Conservation (phyloP, 92 coral and sea anemone genomes). For the Virgularia gustaviana region DNA sequence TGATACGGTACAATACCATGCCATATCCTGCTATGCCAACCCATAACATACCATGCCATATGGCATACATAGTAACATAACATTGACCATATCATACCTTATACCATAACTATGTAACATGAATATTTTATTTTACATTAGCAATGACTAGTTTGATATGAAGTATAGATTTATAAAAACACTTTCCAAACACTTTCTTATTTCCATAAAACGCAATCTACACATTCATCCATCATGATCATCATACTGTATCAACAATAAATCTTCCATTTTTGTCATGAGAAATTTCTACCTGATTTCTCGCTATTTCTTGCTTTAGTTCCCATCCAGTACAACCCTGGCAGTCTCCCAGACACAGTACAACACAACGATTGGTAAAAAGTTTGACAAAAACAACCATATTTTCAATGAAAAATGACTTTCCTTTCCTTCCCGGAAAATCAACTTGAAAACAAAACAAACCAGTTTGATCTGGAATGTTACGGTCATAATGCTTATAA, state of each 20-base stretch:
- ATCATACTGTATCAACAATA: background rate
- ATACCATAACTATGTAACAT: too few relatives aligned
- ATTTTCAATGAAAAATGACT: background rate
- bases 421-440: background rate
- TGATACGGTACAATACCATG: too few relatives aligned
- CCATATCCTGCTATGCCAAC: too few relatives aligned
- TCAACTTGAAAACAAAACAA: too few relatives aligned
- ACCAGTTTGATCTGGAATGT: too few relatives aligned
- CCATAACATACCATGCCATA: too few relatives aligned
- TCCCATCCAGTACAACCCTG: constrained; percentile 21
- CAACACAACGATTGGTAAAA: constrained; percentile 12
- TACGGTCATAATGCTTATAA: too few relatives aligned
- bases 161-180: too few relatives aligned
- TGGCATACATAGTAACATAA: too few relatives aligned
- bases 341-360: constrained; percentile 6
- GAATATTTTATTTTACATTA: too few relatives aligned
- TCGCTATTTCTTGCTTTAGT: background rate
- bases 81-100: too few relatives aligned
- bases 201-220: background rate
- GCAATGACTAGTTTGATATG: too few relatives aligned
- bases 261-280: background rate
- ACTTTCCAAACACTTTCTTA: background rate
- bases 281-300: constrained; percentile 1
- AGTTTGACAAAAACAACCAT: constrained; percentile 32
- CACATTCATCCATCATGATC: background rate